Evolutionary conservation across 30 jellyfish, hydroid and myxozoan genomes (phyloP).

Genomic region (Catostylus mosaicus): DNA sequence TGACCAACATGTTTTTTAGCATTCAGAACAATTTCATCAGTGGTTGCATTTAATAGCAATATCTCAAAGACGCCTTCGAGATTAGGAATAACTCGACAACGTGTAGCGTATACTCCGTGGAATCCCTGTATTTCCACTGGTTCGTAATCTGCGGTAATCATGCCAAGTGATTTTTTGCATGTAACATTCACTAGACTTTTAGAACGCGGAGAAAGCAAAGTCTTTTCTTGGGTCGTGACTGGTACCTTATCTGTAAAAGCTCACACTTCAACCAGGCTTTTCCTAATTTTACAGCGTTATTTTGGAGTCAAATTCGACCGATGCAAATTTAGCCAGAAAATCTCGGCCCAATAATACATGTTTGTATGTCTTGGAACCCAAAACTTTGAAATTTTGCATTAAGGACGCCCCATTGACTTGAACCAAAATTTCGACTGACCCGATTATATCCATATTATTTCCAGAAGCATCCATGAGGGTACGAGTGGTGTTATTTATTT

Average conservation of each 20-base stretch:
- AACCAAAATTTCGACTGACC: neutral
- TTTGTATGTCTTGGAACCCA: conserved; percentile 31
- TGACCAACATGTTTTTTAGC: conserved; percentile 40
- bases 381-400: conserved; percentile 43
- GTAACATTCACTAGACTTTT: conserved; percentile 23
- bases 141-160: conserved; percentile 62
- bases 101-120: conserved; percentile 49
- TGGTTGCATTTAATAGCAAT: conserved; percentile 14
- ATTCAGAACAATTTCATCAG: conserved; percentile 3
- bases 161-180: conserved; percentile 26
- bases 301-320: conserved; percentile 22
- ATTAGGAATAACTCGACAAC: conserved; percentile 54
- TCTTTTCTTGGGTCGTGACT: conserved; percentile 9
- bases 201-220: conserved; percentile 46
- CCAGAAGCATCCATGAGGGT: conserved; percentile 51
- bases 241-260: neutral
- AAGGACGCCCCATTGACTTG: neutral
- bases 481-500: conserved; percentile 7
- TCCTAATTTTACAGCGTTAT: conserved; percentile 27
- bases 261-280: conserved; percentile 23
- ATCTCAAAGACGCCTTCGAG: conserved; percentile 47
- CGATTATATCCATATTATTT: conserved; percentile 41
- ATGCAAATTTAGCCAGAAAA: conserved; percentile 17
- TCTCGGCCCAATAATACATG: conserved; percentile 59
- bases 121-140: conserved; percentile 18